These are phyloP conservation scores for Drosophila kepulauana DNA, from an alignment of 1,140 invertebrate genomes.

Conservation along the genomic window DNA sequence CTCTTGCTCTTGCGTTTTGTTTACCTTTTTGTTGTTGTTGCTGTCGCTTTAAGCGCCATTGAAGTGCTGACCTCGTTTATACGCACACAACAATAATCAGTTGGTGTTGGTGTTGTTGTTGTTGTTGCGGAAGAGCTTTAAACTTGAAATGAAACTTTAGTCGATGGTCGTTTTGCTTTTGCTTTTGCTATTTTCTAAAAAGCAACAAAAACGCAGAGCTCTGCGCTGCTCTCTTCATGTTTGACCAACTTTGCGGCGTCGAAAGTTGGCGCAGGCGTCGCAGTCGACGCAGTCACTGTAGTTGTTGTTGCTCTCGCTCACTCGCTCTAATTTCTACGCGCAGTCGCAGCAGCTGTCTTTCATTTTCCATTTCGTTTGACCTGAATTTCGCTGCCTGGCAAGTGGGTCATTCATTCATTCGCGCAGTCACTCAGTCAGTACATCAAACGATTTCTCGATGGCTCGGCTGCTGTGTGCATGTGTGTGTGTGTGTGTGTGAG, in stretches of 20 bases:
- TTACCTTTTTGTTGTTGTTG: slow-evolving; percentile 48
- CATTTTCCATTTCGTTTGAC: slow-evolving; percentile 84
- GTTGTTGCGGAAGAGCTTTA: slow-evolving; percentile 77
- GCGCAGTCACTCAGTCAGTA: slow-evolving; percentile 31
- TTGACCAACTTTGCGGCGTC: slow-evolving; percentile 74
- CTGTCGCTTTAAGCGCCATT: slow-evolving; percentile 69
- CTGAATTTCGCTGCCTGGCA: slow-evolving; percentile 74
- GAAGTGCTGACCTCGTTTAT: slow-evolving; percentile 80
- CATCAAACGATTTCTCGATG: slow-evolving; percentile 57
- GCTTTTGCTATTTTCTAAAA: slow-evolving; percentile 77
- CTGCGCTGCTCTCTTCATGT: slow-evolving; percentile 48
- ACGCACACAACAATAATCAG: slow-evolving; percentile 45
- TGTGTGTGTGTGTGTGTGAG: no score
- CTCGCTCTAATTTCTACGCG: slow-evolving; percentile 79
- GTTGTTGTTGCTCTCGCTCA: slow-evolving; percentile 15
- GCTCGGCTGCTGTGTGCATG: slow-evolving; percentile 25
- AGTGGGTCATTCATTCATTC: slow-evolving; percentile 66
- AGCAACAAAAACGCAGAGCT: slow-evolving; percentile 34
- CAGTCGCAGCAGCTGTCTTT: slow-evolving; percentile 55
- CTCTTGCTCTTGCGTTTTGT: slow-evolving; percentile 58
- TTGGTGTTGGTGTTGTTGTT: slow-evolving; percentile 6
- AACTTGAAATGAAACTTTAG: slow-evolving; percentile 79
- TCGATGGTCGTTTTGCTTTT: slow-evolving; percentile 26
- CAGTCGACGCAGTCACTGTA: neutral
- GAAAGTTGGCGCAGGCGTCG: slow-evolving; percentile 60